A percentile compares a stretch with the other conserved stretches of the same genome.
phyloP scores from a whole-genome alignment of 2,113 vertebrate genomes.

The Himantopus leucocephalus region DNA sequence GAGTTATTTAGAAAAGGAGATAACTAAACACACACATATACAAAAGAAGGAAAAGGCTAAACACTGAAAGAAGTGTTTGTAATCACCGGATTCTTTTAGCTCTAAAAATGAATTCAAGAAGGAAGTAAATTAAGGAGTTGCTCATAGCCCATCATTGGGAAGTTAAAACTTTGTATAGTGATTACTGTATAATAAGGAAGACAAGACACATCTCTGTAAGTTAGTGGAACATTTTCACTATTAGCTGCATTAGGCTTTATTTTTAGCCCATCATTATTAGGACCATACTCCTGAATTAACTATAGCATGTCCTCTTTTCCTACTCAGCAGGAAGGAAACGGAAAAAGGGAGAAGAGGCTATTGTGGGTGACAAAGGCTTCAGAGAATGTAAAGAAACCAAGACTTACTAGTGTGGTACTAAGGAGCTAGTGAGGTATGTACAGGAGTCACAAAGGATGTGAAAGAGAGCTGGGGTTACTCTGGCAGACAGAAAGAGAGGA shows the following conservation, averaged over 20 bases:
- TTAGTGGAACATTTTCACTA: background rate
- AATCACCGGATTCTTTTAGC: background rate
- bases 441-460: background rate
- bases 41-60: background rate
- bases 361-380: background rate
- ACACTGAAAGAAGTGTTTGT: background rate
- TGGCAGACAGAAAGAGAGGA: background rate
- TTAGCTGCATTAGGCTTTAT: background rate
- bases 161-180: background rate
- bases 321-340: background rate
- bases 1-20: background rate
- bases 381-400: background rate
- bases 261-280: background rate
- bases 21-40: background rate
- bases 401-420: background rate
- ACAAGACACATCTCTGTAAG: background rate
- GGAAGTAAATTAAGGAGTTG: background rate
- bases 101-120: background rate
- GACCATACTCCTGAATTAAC: background rate
- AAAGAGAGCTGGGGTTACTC: background rate
- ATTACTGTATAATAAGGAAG: background rate
- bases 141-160: background rate
- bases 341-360: background rate
- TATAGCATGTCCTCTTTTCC: background rate
- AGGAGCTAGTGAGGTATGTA: background rate